Evolutionary conservation across 2,888 invertebrate species (phyloP).

Genomic region (Dryadula phaetusa): DNA sequence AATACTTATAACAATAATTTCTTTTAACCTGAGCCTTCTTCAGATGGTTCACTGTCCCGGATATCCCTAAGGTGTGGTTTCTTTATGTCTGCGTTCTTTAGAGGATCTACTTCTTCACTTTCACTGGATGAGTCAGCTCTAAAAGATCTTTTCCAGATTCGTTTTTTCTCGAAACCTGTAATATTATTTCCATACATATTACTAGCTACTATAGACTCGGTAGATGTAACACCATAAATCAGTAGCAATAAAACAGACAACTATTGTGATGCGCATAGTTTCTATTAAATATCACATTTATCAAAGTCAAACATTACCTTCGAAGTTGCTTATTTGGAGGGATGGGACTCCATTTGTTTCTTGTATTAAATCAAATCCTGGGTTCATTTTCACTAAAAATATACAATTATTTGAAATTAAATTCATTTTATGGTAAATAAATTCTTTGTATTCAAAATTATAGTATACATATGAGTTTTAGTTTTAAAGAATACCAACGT

Average conservation of each 20-base stretch:
- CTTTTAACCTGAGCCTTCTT: constrained; percentile 44
- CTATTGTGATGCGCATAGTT: constrained; percentile 15
- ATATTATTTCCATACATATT: not conserved
- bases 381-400: constrained; percentile 65
- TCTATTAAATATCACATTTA: constrained; percentile 11
- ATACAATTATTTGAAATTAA: not conserved
- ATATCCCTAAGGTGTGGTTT: constrained; percentile 37
- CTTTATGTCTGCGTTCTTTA: constrained; percentile 42
- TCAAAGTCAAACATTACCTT: constrained; percentile 54
- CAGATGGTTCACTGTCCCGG: constrained; percentile 46
- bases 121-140: constrained; percentile 46
- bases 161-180: constrained; percentile 29
- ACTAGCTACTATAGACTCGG: not conserved
- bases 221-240: constrained; percentile 6
- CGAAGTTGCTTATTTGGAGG: constrained; percentile 59
- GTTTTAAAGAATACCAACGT: constrained; percentile 50
- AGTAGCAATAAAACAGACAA: constrained; percentile 1
- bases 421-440: not conserved
- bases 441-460: not conserved
- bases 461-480: not conserved
- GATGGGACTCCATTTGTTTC: constrained; percentile 59
- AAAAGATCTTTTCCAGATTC: constrained; percentile 32
- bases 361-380: constrained; percentile 68
- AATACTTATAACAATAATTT: not conserved
- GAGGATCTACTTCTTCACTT: constrained; percentile 39